Conservation (phyloP, 2,888 invertebrate genomes). For the Aphodius sticticus region DNA sequence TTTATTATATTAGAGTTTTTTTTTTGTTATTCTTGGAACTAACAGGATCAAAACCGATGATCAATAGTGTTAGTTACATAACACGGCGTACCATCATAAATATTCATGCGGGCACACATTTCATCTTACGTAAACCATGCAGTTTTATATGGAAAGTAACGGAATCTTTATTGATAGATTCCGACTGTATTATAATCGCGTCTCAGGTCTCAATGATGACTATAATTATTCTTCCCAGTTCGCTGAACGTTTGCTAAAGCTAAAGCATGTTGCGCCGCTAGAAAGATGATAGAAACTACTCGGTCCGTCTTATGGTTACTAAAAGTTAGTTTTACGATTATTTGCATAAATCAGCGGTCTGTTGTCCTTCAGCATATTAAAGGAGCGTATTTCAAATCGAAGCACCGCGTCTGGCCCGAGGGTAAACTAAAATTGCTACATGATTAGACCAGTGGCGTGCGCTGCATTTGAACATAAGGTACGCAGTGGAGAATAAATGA, state of each 20-base stretch:
- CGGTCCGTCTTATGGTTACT: too few species aligned
- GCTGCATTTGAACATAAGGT: too few species aligned
- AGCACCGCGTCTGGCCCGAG: constrained; percentile 27
- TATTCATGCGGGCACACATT: constrained; percentile 32
- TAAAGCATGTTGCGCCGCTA: neutral
- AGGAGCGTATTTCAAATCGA: constrained; percentile 39
- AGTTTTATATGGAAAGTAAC: constrained; percentile 38
- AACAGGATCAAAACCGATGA: neutral
- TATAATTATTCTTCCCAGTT: constrained; percentile 26
- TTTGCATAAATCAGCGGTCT: constrained; percentile 42
- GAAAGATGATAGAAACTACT: neutral
- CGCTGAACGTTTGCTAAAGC: constrained; percentile 4
- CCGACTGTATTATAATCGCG: constrained; percentile 26
- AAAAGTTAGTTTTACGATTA: neutral
- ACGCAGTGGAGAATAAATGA: too few species aligned
- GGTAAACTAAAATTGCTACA: constrained; percentile 38
- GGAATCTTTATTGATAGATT: constrained; percentile 36
- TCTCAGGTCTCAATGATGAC: neutral
- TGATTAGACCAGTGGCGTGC: neutral
- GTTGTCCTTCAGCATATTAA: constrained; percentile 42
- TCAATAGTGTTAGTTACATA: constrained; percentile 26
- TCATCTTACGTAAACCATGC: constrained; percentile 33
- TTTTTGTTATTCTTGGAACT: neutral
- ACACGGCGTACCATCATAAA: constrained; percentile 31
- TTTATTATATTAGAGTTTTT: neutral